A percentile compares a stretch with the other conserved stretches of the same genome.
Conservation (phyloP, 2,888 invertebrate genomes). For the Ornithoptera priamus region DNA sequence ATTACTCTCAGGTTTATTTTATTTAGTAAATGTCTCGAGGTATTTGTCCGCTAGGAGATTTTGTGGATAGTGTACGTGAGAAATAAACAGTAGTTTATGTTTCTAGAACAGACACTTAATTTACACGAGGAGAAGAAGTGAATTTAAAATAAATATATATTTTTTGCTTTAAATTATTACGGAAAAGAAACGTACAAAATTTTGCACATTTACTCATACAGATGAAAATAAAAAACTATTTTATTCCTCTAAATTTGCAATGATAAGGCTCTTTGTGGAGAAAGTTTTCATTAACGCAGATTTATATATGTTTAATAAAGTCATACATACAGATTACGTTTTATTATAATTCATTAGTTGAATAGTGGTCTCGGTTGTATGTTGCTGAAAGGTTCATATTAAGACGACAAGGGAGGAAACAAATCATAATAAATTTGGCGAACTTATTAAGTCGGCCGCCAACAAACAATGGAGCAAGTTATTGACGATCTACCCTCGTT, state of each 20-base stretch:
- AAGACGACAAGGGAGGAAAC: slow-evolving; percentile 71
- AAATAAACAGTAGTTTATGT: slow-evolving; percentile 7
- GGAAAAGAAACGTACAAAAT: no score
- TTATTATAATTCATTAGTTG: slow-evolving; percentile 33
- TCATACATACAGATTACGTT: neutral
- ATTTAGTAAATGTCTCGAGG: slow-evolving; percentile 24
- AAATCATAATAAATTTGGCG: slow-evolving; percentile 77
- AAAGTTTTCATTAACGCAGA: no score
- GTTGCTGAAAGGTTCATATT: slow-evolving; percentile 63
- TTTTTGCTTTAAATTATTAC: neutral
- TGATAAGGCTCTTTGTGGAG: no score
- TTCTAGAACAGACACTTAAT: slow-evolving; percentile 13
- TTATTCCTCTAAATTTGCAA: no score
- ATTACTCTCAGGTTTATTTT: slow-evolving; percentile 40
- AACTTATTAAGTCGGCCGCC: slow-evolving; percentile 78
- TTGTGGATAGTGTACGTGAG: neutral
- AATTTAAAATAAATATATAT: neutral
- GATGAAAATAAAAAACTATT: no score
- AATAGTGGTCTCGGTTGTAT: slow-evolving; percentile 47
- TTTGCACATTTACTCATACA: no score
- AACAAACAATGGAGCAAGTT: slow-evolving; percentile 77
- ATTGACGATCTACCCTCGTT: slow-evolving; percentile 76
- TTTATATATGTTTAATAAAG: no score
- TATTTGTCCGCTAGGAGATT: slow-evolving; percentile 12
- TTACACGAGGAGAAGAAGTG: neutral